These are phyloP conservation scores for Chrosomus eos DNA, from an alignment of 2,797 vertebrate genomes.

Conservation along the genomic window DNA sequence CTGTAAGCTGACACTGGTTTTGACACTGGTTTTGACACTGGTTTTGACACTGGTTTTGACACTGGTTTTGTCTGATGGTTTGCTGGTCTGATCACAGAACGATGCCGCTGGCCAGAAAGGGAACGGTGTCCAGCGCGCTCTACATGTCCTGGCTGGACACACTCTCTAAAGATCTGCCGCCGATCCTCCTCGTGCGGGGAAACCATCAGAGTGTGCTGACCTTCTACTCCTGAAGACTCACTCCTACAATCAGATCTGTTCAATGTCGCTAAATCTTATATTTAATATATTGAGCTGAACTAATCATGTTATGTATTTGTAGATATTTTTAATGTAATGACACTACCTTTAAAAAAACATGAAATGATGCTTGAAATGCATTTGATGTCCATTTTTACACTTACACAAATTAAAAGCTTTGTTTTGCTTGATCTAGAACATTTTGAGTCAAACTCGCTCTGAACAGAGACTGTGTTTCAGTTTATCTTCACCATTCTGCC, in stretches of 20 bases:
- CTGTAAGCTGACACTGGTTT: not conserved
- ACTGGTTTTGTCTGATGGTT: not conserved
- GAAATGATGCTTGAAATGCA: not conserved
- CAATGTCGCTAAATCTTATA: not conserved
- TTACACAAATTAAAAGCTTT: not conserved
- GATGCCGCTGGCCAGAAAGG: slow-evolving; percentile 93
- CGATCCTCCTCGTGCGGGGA: slow-evolving; percentile 91
- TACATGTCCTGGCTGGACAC: slow-evolving; percentile 98
- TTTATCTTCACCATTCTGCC: not conserved
- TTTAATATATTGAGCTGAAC: slow-evolving; percentile 15
- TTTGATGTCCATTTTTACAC: not conserved
- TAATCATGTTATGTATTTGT: slow-evolving; percentile 14
- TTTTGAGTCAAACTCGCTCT: not conserved
- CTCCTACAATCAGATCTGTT: slow-evolving; percentile 45
- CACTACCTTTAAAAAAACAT: not conserved
- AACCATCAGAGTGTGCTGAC: slow-evolving; percentile 99
- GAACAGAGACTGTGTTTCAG: not conserved
- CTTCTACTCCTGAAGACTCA: slow-evolving; percentile 90
- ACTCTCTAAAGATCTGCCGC: slow-evolving; percentile 90
- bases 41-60: not conserved
- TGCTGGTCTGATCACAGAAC: slow-evolving; percentile 77
- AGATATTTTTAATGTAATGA: not conserved
- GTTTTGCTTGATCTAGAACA: not conserved
- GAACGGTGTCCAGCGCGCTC: slow-evolving; percentile 91
- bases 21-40: no score